Evolutionary conservation across 2,888 invertebrate genomes (phyloP).

Genomic region (Stenotaenia linearis): DNA sequence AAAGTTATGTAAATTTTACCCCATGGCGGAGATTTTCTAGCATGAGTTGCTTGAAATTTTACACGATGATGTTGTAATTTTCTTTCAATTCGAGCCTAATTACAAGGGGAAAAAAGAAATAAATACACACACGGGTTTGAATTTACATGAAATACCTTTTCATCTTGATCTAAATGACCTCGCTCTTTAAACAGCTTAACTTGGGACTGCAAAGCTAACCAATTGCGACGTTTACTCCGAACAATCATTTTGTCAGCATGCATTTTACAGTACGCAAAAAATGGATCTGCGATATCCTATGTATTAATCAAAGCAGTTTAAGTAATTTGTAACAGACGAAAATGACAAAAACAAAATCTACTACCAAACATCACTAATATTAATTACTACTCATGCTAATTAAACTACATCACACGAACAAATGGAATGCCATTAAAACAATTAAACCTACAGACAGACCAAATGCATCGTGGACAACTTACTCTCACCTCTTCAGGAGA

Average conservation of each 20-base stretch:
- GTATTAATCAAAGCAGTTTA: neutral
- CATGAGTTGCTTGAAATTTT: conserved; percentile 58
- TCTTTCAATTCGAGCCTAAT: conserved; percentile 46
- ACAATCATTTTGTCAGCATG: conserved; percentile 88
- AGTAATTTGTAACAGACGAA: neutral
- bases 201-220: conserved; percentile 76
- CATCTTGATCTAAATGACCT: conserved; percentile 37
- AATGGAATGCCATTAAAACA: conserved; percentile 15
- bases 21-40: conserved; percentile 59
- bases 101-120: neutral
- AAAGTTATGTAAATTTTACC: conserved; percentile 52
- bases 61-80: conserved; percentile 64
- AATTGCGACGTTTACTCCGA: conserved; percentile 60
- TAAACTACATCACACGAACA: neutral
- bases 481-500: conserved; percentile 51
- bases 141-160: conserved; percentile 41
- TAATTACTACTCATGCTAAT: neutral
- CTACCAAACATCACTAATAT: neutral
- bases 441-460: neutral
- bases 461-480: conserved; percentile 31
- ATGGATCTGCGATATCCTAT: conserved; percentile 71
- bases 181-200: conserved; percentile 57
- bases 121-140: neutral
- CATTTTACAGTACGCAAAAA: conserved; percentile 91
- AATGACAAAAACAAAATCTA: neutral